phyloP scores from a whole-genome alignment of 2,113 vertebrate genomes.

The Chitala chitala region DNA sequence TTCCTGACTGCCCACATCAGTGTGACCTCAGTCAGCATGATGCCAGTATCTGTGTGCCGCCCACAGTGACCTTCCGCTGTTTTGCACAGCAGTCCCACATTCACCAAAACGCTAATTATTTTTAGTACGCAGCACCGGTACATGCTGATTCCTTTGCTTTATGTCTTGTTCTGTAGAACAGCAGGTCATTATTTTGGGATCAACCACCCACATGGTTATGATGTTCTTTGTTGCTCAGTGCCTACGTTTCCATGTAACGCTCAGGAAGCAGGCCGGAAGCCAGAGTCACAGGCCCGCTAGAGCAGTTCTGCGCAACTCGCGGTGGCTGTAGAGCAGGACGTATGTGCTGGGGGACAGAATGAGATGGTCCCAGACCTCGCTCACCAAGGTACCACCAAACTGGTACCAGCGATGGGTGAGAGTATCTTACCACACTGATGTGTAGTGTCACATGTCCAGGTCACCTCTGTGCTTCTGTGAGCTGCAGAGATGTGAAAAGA shows the following conservation, averaged over 20 bases:
- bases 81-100: background rate
- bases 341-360: constrained; percentile 71
- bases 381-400: constrained; percentile 68
- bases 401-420: constrained; percentile 65
- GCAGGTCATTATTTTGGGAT: too few species aligned
- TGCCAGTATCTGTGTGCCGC: background rate
- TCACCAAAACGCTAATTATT: constrained; percentile 8
- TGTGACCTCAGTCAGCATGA: constrained; percentile 12
- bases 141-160: background rate
- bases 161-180: too few species aligned
- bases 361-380: constrained; percentile 51
- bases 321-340: constrained; percentile 71
- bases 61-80: background rate
- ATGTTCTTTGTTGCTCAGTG: background rate
- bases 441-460: constrained; percentile 80
- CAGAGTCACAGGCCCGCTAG: constrained; percentile 31
- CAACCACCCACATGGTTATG: too few species aligned
- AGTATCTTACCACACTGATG: constrained; percentile 63
- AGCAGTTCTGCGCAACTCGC: constrained; percentile 51
- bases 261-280: too few species aligned
- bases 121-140: constrained; percentile 10
- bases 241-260: too few species aligned
- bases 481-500: background rate
- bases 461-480: constrained; percentile 77
- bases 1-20: constrained; percentile 2